Conservation (phyloP, 1,140 invertebrate species). For the Drosophila serrata region DNA sequence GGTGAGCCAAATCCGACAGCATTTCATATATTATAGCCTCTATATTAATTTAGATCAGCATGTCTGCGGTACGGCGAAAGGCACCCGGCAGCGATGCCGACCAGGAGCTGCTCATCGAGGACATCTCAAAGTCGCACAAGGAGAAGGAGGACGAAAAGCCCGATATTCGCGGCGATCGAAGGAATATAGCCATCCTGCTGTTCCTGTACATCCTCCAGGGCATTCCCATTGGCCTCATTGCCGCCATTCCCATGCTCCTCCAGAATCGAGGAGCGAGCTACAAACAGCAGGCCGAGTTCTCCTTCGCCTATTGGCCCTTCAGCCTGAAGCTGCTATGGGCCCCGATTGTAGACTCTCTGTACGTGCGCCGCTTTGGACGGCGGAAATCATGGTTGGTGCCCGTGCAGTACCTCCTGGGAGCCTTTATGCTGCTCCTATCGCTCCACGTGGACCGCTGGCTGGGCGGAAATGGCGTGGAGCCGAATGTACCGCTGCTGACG, state of each 20-base stretch:
- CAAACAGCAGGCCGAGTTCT: conserved; percentile 98
- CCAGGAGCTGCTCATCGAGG: conserved; percentile 21
- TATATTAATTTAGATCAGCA: background rate
- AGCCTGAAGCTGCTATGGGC: conserved; percentile 99
- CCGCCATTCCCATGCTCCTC: conserved; percentile 97
- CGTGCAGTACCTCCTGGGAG: conserved; percentile 93
- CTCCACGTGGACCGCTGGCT: conserved; percentile 91
- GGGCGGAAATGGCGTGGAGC: conserved; percentile 88
- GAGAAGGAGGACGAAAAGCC: conserved; percentile 54
- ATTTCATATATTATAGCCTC: background rate
- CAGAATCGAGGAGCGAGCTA: conserved; percentile 96
- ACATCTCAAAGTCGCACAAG: conserved; percentile 5
- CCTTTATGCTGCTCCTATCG: conserved; percentile 95
- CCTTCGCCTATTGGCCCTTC: conserved; percentile 99
- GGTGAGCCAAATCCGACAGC: conserved; percentile 21
- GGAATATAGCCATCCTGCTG: conserved; percentile 93
- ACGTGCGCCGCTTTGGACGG: conserved; percentile 93
- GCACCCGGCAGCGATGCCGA: conserved; percentile 18
- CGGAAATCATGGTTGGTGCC: conserved; percentile 99
- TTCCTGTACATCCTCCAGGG: conserved; percentile 98
- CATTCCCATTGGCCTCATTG: conserved; percentile 96
- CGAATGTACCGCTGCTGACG: conserved; percentile 94
- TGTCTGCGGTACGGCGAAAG: conserved; percentile 40
- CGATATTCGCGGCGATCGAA: conserved; percentile 90
- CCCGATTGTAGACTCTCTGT: conserved; percentile 97